Percentiles rank a stretch among this genome's conserved stretches.
Evolutionary conservation across 2,113 vertebrate species (phyloP).

Genomic region (Corythoichthys haematopterus): DNA sequence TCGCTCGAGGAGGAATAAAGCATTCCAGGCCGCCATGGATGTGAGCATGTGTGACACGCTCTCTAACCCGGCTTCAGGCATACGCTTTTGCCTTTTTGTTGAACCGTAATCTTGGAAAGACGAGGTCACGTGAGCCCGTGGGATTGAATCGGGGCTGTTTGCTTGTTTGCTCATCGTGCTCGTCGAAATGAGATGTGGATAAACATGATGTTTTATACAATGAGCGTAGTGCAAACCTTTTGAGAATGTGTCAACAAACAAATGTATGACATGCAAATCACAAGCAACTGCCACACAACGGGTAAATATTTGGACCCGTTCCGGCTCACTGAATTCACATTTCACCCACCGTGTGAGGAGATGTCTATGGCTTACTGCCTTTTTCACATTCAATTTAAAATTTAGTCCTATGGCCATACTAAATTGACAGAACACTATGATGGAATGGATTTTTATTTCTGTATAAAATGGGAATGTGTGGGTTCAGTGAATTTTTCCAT

Average conservation of each 20-base stretch:
- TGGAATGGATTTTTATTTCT: neutral
- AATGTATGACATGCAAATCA: slow-evolving; percentile 40
- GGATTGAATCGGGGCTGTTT: slow-evolving; percentile 32
- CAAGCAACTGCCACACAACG: slow-evolving; percentile 23
- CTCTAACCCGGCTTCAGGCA: slow-evolving; percentile 40
- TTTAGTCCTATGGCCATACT: slow-evolving; percentile 1
- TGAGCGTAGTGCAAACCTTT: slow-evolving; percentile 27
- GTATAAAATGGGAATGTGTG: neutral
- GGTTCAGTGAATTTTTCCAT: neutral
- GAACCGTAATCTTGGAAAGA: slow-evolving; percentile 37
- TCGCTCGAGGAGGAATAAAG: slow-evolving; percentile 41
- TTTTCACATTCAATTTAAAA: slow-evolving; percentile 7
- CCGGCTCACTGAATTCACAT: slow-evolving; percentile 11
- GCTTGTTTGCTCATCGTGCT: slow-evolving; percentile 39
- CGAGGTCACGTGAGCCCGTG: slow-evolving; percentile 19
- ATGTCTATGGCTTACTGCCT: slow-evolving; percentile 20
- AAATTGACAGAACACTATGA: neutral
- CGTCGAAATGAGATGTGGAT: slow-evolving; percentile 16
- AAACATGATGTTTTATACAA: slow-evolving; percentile 26
- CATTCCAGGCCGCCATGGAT: slow-evolving; percentile 34
- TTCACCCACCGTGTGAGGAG: slow-evolving; percentile 17
- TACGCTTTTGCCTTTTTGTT: slow-evolving; percentile 39
- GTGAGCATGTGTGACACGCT: slow-evolving; percentile 51
- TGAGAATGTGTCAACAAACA: slow-evolving; percentile 47
- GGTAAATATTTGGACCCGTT: slow-evolving; percentile 48